Evolutionary conservation across 2,888 invertebrate species (phyloP).

Genomic region (Caprella mutica): DNA sequence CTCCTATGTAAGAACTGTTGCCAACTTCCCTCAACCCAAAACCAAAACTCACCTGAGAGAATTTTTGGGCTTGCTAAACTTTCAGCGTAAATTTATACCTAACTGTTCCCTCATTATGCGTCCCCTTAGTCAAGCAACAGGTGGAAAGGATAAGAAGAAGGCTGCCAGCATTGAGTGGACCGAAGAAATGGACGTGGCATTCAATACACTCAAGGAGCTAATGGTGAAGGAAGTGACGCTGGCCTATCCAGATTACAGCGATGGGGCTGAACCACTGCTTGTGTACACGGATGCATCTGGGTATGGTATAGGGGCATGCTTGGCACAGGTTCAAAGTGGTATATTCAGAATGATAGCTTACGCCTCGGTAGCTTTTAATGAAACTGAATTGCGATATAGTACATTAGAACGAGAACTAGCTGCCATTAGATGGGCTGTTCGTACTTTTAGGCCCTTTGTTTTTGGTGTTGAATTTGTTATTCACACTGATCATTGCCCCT

Average conservation of each 20-base stretch:
- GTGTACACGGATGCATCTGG: neutral
- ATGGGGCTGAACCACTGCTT: neutral
- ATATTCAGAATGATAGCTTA: neutral
- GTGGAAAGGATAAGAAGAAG: too few relatives aligned
- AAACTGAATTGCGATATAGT: neutral
- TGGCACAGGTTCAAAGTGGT: neutral
- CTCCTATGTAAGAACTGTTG: neutral
- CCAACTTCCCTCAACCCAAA: neutral
- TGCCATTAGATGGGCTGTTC: neutral
- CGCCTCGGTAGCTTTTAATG: neutral
- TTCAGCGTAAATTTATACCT: neutral
- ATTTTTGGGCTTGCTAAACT: neutral
- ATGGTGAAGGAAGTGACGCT: neutral
- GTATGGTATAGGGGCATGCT: neutral
- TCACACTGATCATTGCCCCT: neutral
- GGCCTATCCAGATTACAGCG: neutral
- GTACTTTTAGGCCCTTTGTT: neutral
- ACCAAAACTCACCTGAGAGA: neutral
- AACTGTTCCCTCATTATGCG: neutral
- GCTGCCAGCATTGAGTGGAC: neutral
- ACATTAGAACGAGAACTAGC: slow-evolving; percentile 2
- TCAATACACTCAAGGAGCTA: neutral
- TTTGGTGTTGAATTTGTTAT: neutral
- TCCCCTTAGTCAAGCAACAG: neutral
- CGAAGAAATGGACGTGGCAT: neutral